Evolutionary conservation across 2,113 vertebrate genomes (phyloP).

Genomic region (Bos javanicus): DNA sequence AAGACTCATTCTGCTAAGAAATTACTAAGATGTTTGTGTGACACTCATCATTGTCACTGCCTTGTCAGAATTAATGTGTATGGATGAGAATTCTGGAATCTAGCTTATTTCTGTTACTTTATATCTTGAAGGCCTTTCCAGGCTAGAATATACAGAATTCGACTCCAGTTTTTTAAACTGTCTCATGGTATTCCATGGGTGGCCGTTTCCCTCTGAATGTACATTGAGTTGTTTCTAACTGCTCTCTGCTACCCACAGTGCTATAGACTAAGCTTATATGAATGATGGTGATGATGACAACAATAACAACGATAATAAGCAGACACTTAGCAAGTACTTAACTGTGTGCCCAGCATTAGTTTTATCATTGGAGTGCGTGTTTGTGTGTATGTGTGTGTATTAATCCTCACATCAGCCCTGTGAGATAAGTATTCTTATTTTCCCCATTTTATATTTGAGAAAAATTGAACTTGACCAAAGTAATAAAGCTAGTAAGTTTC

Average conservation of each 20-base stretch:
- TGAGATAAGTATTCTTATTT: neutral
- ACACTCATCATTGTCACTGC: neutral
- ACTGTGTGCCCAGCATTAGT: too few species aligned
- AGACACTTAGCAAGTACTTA: neutral
- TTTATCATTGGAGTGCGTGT: neutral
- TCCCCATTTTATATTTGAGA: neutral
- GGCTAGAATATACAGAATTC: too few species aligned
- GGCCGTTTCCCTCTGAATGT: neutral
- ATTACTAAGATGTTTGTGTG: neutral
- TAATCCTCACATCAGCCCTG: neutral
- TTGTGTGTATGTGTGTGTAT: neutral
- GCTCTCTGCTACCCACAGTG: neutral
- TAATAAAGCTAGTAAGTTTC: neutral
- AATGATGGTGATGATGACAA: neutral
- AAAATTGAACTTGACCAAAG: neutral
- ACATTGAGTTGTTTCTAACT: neutral
- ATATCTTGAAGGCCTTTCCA: neutral
- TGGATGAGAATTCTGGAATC: neutral
- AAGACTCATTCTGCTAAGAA: neutral
- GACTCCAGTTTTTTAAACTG: neutral
- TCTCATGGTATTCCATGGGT: neutral
- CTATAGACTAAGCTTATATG: neutral
- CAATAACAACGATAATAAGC: neutral
- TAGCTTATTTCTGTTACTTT: neutral
- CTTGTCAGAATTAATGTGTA: neutral